A percentile compares a stretch with the other conserved stretches of the same genome.
Evolutionary conservation across 2,888 invertebrate species (phyloP).

Genomic region (Eurytoma californica): DNA sequence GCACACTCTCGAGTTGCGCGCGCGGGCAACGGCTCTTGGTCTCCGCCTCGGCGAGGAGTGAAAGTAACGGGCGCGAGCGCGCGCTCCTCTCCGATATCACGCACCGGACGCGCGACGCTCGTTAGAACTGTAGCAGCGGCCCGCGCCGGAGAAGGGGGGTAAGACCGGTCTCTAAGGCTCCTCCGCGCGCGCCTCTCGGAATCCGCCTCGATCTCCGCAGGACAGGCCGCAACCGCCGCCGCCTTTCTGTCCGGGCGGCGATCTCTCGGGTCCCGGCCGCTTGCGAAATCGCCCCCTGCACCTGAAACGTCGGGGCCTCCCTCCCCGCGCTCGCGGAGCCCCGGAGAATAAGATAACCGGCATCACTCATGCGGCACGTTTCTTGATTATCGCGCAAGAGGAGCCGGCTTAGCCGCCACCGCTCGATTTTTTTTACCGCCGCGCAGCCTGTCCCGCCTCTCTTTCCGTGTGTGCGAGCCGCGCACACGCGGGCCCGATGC

Average conservation of each 20-base stretch:
- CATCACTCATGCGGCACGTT: slow-evolving; percentile 54
- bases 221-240: slow-evolving; percentile 28
- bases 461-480: background rate
- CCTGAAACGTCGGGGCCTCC: slow-evolving; percentile 48
- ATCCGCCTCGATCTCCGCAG: slow-evolving; percentile 32
- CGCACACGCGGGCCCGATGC: slow-evolving; percentile 16
- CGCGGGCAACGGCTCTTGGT: too few relatives aligned
- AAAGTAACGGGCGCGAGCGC: slow-evolving; percentile 65
- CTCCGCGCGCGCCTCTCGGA: slow-evolving; percentile 51
- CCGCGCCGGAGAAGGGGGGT: slow-evolving; percentile 24
- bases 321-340: background rate
- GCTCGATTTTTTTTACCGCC: slow-evolving; percentile 26
- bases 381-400: slow-evolving; percentile 56
- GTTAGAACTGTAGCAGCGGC: slow-evolving; percentile 58
- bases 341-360: slow-evolving; percentile 48
- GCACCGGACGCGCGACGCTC: slow-evolving; percentile 60
- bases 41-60: slow-evolving; percentile 61
- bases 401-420: slow-evolving; percentile 17
- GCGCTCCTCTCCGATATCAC: slow-evolving; percentile 40
- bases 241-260: slow-evolving; percentile 31
- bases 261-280: slow-evolving; percentile 22
- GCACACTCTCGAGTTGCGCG: too few relatives aligned
- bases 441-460: background rate
- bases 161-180: slow-evolving; percentile 47
- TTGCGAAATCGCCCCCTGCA: slow-evolving; percentile 53